Base-by-base conservation (phyloP, 2,797 vertebrate genomes). In the Pangasius mekongensis region DNA sequence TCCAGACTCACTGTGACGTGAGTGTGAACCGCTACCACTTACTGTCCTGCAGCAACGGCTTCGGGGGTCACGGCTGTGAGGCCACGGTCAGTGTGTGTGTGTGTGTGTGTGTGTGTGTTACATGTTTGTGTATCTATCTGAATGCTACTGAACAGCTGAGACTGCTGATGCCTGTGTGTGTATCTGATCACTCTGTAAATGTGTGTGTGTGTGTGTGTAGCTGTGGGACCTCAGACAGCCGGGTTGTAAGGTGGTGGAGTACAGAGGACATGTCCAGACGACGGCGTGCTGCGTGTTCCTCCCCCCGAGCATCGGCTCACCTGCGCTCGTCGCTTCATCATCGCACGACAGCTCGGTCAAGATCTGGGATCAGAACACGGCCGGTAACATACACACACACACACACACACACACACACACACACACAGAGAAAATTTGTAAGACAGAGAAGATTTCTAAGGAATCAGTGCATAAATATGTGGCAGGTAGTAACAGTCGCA, bases 181-280 rank as follows among this genome's bases (percentile, higher is more conserved):
- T 49, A 27, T 58, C 71, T 49, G 47, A 39, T 27, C 27, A 18
- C 11, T 84, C 33, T 52, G 2, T 69, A 16, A 0, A 1, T 67
- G 18, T 39, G 18, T 84, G 30, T 83, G 39, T 71, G 6, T 91
- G 92, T 43, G 80, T 91, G 87, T 89, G 90, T 91, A 99, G 98
- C 94, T 99, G 69, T 99, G 98, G 98, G 98, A 99, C 93, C 95
- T 99, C 39, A 94, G 98, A 86, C 98, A 99, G 95, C 97, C 97
- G 0, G 96, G 96, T 89, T 93, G 92, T 94, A 96, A 91, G 83
- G 94, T 99, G 30, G 93, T 96, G 43, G 98, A 99, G 87, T 99
- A 98, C 93, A 95, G 93, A 86, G 98, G 98, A 6, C 98, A 99
- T 60, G 92, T 96, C 77, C 97, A 99, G 93, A 98, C 97, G 81